Evolutionary conservation across 2,888 invertebrate species (phyloP).

Genomic region (Scrobipalpa atriplicella): DNA sequence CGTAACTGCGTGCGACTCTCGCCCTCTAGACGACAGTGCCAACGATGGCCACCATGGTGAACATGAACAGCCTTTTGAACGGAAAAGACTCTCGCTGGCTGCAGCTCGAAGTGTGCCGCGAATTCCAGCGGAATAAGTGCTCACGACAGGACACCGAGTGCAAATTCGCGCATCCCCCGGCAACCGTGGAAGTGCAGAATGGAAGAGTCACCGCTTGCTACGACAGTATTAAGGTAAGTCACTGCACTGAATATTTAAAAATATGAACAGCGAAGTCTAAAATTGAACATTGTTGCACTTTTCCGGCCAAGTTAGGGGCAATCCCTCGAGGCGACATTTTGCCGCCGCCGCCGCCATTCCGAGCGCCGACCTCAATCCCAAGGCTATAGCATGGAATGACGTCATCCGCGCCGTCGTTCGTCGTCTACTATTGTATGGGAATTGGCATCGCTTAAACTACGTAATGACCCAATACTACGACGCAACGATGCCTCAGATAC

Average conservation of each 20-base stretch:
- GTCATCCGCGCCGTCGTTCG: conserved; percentile 61
- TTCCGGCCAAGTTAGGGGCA: conserved; percentile 42
- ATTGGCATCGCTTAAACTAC: conserved; percentile 58
- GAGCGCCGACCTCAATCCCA: conserved; percentile 76
- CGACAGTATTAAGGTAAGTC: conserved; percentile 99
- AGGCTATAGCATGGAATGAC: conserved; percentile 73
- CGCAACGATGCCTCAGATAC: background rate
- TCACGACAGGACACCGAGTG: conserved; percentile 99
- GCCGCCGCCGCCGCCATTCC: conserved; percentile 67
- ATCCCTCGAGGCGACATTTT: conserved; percentile 69
- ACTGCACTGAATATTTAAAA: conserved; percentile 22
- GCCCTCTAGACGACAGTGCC: conserved; percentile 55
- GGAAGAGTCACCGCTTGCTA: conserved; percentile 99
- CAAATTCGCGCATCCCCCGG: conserved; percentile 99
- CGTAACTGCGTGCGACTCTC: conserved; percentile 68
- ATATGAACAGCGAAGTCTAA: background rate
- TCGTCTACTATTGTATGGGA: conserved; percentile 69
- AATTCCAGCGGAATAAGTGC: conserved; percentile 99
- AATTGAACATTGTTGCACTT: conserved; percentile 8
- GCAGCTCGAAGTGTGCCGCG: conserved; percentile 99
- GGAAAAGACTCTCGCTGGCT: conserved; percentile 99
- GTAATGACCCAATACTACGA: conserved; percentile 43
- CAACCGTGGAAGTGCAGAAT: conserved; percentile 99
- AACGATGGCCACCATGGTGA: conserved; percentile 94
- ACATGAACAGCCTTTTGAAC: conserved; percentile 98